Base-by-base conservation (phyloP, 2,888 invertebrate species). In the Pterobdella sp. region DNA sequence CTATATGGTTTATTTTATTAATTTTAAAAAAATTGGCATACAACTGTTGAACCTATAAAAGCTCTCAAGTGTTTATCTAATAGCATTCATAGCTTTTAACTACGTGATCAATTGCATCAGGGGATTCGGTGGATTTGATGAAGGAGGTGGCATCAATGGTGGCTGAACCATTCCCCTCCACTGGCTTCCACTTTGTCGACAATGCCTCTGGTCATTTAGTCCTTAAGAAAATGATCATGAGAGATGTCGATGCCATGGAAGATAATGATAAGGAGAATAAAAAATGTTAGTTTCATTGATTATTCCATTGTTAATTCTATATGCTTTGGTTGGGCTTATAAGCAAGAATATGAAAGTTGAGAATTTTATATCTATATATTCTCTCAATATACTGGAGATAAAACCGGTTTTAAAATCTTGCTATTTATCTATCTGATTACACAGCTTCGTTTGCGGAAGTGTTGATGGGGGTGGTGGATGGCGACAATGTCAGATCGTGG, bases 151-250 rank as follows among this genome's bases (percentile, higher is more conserved):
- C 81, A 26, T 75, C 79, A 65, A 77, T 81, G 32, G 81, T 81
- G 1, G 81, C 81, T 22, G 79, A 81, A 72, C 81, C 81, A 32
- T 80, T 81, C 74, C 78, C 79, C 26, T 79, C 79, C 49, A 79
- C 77, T 60, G 52, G 74, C 26, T 75, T 77, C 56, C 82, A 82
- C 75, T 80, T 83, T 36, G 79, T 82, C 7, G 82, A 82, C 69
- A 80, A 82, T 74, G 76, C 81, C 4, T 81, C 81, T 14, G 82
- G 82, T 68, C 82, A 83, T 76, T 78, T 83, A 76, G 79, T 81
- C 0, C 73, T 83, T 49, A 83, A 83, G 76, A 78, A 79, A 63
- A 78, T 83, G 64, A 80, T 83, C 69, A 76, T 77, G 31, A 79
- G 80, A 74, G 83, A 83, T 72, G 79, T 78, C 63, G 78, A 79